These are phyloP conservation scores for Dendronephthya gigantea DNA, from an alignment of 64 coral and sea anemone species.

Conservation along the genomic window DNA sequence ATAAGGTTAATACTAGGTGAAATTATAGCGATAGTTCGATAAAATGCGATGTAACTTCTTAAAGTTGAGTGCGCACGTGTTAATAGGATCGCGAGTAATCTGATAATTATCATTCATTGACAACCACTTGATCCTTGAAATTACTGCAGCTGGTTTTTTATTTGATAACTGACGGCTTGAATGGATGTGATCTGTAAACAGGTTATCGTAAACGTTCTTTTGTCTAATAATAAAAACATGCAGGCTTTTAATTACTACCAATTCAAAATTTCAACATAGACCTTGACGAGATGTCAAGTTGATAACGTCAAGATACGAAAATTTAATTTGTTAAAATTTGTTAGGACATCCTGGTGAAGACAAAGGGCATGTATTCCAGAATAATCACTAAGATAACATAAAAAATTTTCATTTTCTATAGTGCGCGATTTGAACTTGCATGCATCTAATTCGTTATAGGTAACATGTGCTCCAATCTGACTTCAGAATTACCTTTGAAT, in stretches of 20 bases:
- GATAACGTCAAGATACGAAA: background rate
- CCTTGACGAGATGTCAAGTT: background rate
- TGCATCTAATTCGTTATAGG: too few species aligned
- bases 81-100: background rate
- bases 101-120: slow-evolving; percentile 4
- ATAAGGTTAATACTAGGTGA: too few species aligned
- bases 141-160: background rate
- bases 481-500: too few species aligned
- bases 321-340: too few species aligned
- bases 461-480: too few species aligned
- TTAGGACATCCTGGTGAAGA: too few species aligned
- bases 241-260: too few species aligned
- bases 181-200: background rate
- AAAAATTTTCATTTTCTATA: too few species aligned
- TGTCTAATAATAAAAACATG: background rate
- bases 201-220: background rate
- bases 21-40: too few species aligned
- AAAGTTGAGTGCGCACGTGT: background rate
- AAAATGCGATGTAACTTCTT: background rate
- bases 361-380: too few species aligned
- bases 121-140: background rate
- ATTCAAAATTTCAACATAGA: background rate
- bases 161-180: background rate
- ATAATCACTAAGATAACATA: too few species aligned
- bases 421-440: too few species aligned